phyloP scores from a whole-genome alignment of 2,797 vertebrate species.

The Leptatherina wallacei region DNA sequence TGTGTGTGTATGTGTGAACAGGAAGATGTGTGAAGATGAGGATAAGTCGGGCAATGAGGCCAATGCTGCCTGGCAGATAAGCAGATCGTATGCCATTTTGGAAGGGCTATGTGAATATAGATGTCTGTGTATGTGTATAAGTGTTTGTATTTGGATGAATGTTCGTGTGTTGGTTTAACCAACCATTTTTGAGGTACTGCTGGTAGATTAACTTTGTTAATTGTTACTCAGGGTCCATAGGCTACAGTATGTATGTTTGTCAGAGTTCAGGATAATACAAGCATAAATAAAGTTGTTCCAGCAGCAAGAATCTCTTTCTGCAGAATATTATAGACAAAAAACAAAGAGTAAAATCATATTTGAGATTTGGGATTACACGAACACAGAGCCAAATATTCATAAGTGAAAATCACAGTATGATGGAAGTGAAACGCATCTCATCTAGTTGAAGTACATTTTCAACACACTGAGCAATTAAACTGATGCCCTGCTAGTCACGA shows the following conservation, averaged over 20 bases:
- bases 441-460: too few species aligned
- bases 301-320: neutral
- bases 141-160: constrained; percentile 7
- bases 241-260: neutral
- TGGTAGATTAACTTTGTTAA: constrained; percentile 8
- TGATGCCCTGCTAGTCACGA: neutral
- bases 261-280: constrained; percentile 6
- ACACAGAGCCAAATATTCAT: constrained; percentile 4
- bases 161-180: constrained; percentile 11
- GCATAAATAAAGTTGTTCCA: neutral
- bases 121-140: constrained; percentile 9
- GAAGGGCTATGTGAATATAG: constrained; percentile 45
- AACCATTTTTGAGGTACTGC: neutral
- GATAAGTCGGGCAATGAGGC: constrained; percentile 73
- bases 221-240: neutral
- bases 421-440: neutral
- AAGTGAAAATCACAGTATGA: constrained; percentile 10
- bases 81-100: constrained; percentile 70
- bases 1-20: constrained; percentile 34
- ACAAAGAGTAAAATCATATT: neutral
- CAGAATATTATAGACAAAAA: constrained; percentile 16
- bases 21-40: constrained; percentile 76
- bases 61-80: constrained; percentile 74
- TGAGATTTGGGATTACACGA: constrained; percentile 8
- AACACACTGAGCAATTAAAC: too few species aligned